Evolutionary conservation across 2,113 vertebrate species (phyloP), one percentile per base, ranked within the genome.

Genomic region (Guaruba guarouba): DNA sequence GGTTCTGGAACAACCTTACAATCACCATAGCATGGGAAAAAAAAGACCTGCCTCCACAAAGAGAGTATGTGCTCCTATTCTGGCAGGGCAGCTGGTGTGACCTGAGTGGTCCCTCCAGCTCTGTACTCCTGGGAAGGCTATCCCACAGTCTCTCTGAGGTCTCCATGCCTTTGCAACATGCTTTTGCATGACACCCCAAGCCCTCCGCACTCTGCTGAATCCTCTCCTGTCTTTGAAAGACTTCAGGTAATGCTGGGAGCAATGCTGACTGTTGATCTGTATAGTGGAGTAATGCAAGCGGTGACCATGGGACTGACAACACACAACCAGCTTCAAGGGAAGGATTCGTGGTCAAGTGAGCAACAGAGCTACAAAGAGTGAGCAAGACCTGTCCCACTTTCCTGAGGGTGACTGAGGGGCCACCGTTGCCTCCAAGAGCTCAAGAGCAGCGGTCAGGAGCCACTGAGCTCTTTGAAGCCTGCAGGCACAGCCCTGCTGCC

Each of bases 221-320:
- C 39, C 33, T 6, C 73, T 88, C 59, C 63, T 15, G 2, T 43
- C 57, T 61, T 66, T 62, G 74, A 19, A 28, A 57, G 79, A 29
- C 75, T 55, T 35, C 29, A n/a, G 52, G 77, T 75, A 44, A 64
- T 2, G 25, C 79, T 22, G 37, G 43, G 35, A 93, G 82, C 71
- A 49, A 67, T 3, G 57, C 74, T 7, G 5, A 20, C 67, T 41
- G 19, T 2, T 9, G 81, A n/a, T 41, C 66, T 44, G 28, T 2
- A 35, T 20, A 7, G 35, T 13, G 20, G 20, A 44, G 76, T 6
- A 12, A 37, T 1, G 31, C 63, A 4, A 4, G 39, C 0, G 0
- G 24, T 4, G 33, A 49, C 4, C 29, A 0, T 3, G 44, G 41
- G 41, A 55, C 43, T 54, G 48, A 19, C 0, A 0, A 35, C 63